Evolutionary conservation across 2,888 invertebrate species (phyloP).

Genomic region (Leucania comma): DNA sequence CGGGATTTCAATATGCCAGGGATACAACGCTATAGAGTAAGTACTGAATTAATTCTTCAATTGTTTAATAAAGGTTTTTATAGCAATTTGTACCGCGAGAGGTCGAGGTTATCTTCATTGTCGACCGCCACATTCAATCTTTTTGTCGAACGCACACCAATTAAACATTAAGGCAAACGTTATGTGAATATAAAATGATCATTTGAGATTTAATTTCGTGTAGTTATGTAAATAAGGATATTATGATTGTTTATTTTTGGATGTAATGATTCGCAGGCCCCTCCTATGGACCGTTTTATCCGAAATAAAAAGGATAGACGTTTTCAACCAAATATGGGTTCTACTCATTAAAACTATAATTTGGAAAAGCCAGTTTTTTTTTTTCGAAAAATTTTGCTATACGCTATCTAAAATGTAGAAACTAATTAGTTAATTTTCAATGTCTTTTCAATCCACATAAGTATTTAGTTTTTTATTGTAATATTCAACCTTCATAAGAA

Average conservation of each 20-base stretch:
- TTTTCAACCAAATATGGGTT: neutral
- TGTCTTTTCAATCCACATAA: conserved; percentile 24
- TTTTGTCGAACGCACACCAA: conserved; percentile 18
- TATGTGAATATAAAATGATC: conserved; percentile 14
- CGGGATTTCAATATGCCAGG: conserved; percentile 98
- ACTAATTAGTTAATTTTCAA: conserved; percentile 16
- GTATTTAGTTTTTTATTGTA: conserved; percentile 21
- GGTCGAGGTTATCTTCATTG: conserved; percentile 58
- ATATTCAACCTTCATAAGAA: conserved; percentile 28
- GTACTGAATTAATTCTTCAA: conserved; percentile 75
- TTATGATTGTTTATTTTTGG: conserved; percentile 7
- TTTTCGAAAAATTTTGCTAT: conserved; percentile 6
- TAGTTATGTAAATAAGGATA: neutral
- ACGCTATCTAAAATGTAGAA: neutral
- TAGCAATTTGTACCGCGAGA: conserved; percentile 11
- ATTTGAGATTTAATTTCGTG: conserved; percentile 7
- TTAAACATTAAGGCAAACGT: conserved; percentile 13
- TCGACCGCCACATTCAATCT: conserved; percentile 18
- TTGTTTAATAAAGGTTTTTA: conserved; percentile 33
- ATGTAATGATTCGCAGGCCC: neutral
- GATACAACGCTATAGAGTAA: conserved; percentile 97
- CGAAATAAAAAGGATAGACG: neutral
- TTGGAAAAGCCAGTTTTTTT: neutral
- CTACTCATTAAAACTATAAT: neutral
- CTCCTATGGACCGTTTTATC: neutral